phyloP scores from a whole-genome alignment of 1,140 invertebrate species.

The Physella acuta region DNA sequence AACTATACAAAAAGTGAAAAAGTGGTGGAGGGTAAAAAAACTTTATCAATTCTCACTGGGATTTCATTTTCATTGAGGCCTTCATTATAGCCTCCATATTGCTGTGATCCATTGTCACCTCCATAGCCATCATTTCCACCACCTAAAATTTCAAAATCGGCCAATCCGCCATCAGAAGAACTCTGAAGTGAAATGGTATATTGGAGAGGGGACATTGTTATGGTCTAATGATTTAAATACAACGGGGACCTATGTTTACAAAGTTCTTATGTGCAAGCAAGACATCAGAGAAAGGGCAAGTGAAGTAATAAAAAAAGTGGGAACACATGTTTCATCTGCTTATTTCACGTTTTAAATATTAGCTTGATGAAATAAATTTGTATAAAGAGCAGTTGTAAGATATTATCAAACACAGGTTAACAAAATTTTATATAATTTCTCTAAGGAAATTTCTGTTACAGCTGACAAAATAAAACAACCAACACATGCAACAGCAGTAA shows the following conservation, averaged over 20 bases:
- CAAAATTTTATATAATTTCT: too few species aligned
- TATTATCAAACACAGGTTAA: too few species aligned
- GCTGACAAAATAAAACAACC: too few species aligned
- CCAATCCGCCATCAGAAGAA: conserved; percentile 5
- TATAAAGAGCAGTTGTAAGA: too few species aligned
- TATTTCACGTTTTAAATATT: neutral
- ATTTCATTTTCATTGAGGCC: neutral
- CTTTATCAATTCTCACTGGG: neutral
- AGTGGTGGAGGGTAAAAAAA: neutral
- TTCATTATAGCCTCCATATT: neutral
- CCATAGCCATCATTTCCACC: conserved; percentile 3
- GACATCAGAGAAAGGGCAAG: neutral
- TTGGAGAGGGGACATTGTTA: neutral
- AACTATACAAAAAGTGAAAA: neutral
- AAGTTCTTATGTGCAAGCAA: neutral
- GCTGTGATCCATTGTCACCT: neutral
- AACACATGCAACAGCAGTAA: too few species aligned
- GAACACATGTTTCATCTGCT: too few species aligned
- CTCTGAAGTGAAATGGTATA: conserved; percentile 6
- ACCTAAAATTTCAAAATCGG: conserved; percentile 19
- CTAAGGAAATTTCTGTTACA: too few species aligned
- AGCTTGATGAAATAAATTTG: neutral
- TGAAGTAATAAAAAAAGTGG: neutral
- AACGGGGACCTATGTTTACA: neutral
- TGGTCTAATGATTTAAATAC: too few species aligned